A percentile compares a stretch with the other conserved stretches of the same genome.
These are phyloP conservation scores for Metridium senile DNA, from an alignment of 92 coral and sea anemone species.

Conservation along the genomic window DNA sequence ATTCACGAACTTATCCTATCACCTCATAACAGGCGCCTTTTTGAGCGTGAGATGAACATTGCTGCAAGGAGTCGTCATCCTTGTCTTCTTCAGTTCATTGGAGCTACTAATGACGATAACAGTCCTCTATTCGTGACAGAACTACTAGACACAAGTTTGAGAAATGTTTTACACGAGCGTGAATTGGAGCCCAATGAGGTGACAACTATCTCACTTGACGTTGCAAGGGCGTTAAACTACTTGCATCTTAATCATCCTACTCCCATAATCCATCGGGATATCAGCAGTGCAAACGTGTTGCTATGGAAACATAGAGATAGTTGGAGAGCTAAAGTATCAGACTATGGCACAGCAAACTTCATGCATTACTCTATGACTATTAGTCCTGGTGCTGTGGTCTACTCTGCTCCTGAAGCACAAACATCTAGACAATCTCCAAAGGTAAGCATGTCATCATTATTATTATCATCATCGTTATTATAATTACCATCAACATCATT, in stretches of 20 bases:
- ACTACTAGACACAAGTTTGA: constrained; percentile 67
- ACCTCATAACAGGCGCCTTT: constrained; percentile 55
- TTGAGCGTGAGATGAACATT: constrained; percentile 86
- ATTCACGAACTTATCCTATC: constrained; percentile 44
- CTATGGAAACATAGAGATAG: constrained; percentile 71
- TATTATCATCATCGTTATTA: too few relatives aligned
- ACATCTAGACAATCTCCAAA: constrained; percentile 73
- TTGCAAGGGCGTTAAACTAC: constrained; percentile 71
- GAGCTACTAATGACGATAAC: constrained; percentile 68
- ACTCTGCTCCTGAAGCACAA: constrained; percentile 76
- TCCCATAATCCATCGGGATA: constrained; percentile 85
- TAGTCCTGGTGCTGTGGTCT: constrained; percentile 67
- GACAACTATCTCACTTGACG: constrained; percentile 52
- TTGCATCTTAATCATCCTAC: constrained; percentile 66
- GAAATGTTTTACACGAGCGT: constrained; percentile 60
- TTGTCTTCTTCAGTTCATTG: constrained; percentile 46
- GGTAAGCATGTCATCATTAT: too few relatives aligned
- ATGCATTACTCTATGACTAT: constrained; percentile 62
- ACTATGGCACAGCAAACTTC: constrained; percentile 78
- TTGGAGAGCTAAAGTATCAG: constrained; percentile 75
- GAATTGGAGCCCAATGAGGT: constrained; percentile 47
- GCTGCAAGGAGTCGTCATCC: constrained; percentile 87
- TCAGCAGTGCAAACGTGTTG: constrained; percentile 90
- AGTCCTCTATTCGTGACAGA: constrained; percentile 77
- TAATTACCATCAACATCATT: too few relatives aligned